phyloP scores from a whole-genome alignment of 2,888 invertebrate genomes.

The Tuta absoluta region DNA sequence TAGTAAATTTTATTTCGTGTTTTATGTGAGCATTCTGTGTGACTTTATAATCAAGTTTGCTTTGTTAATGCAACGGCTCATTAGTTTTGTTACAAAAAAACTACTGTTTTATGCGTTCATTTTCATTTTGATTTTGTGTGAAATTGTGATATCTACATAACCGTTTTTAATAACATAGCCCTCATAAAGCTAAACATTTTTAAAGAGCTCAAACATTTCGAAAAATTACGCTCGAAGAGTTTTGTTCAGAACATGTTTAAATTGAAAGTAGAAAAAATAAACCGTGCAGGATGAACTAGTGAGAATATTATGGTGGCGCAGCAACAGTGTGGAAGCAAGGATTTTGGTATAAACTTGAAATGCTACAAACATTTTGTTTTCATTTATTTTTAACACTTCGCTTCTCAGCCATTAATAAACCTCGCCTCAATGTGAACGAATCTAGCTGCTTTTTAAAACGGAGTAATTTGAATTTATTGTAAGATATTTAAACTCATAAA shows the following conservation, averaged over 20 bases:
- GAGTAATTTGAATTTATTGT: slow-evolving; percentile 2
- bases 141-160: background rate
- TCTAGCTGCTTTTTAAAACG: background rate
- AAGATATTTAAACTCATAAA: background rate
- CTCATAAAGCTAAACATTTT: background rate
- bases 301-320: slow-evolving; percentile 49
- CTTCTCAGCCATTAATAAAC: slow-evolving; percentile 25
- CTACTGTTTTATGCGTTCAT: background rate
- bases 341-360: slow-evolving; percentile 36
- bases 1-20: slow-evolving; percentile 46
- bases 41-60: slow-evolving; percentile 39
- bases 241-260: slow-evolving; percentile 55
- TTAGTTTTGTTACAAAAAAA: slow-evolving; percentile 38
- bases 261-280: slow-evolving; percentile 58
- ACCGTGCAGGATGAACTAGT: slow-evolving; percentile 55
- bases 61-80: slow-evolving; percentile 38
- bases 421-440: background rate
- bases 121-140: background rate
- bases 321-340: slow-evolving; percentile 38
- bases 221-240: slow-evolving; percentile 49
- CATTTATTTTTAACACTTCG: slow-evolving; percentile 30
- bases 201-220: background rate
- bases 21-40: slow-evolving; percentile 45
- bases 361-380: slow-evolving; percentile 32
- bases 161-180: background rate